Base-by-base conservation (phyloP, 2,888 invertebrate species). In the Noctua pronuba region DNA sequence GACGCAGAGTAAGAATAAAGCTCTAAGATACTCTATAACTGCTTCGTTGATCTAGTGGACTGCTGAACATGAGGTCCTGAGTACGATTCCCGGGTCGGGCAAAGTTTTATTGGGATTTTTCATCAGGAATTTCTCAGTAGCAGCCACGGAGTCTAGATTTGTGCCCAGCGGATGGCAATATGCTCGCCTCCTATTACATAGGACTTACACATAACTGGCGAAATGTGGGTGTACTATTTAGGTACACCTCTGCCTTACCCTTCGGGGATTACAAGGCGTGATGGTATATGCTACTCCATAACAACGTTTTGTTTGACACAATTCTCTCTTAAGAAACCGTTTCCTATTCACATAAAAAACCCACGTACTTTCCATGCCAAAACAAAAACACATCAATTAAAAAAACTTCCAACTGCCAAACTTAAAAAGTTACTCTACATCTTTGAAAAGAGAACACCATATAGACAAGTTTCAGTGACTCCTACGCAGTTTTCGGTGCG, bases 401-500 rank as follows among this genome's bases (percentile, higher is more conserved):
- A 58, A 41, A 65, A 68, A 65, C 65, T 74, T 49, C 35, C 0
- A 66, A 66, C 44, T 11, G 16, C 18, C 41, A n/a, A 74, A 44
- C 62, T 62, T 3, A 79, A 69, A 60, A 75, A 49, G 44, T 83
- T 72, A 16, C 24, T 24, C 18, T 38, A 75, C 13, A 31, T 77
- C 21, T 74, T 73, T 68, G 65, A 83, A 88, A 85, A 80, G 62
- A 83, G 67, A 84, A 83, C 92, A 90, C 58, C 86, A 90, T 91
- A 86, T 92, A 90, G 74, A 80, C 24, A 77, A 85, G 73, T 84
- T 90, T 88, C 86, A 88, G 88, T 75, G 78, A 88, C 91, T 85
- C 93, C 93, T 89, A 93, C 93, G 91, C 90, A 82, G 79, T 86
- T 90, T 90, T 89, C 88, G 89, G 84, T 77, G 92, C 91, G 93